Evolutionary conservation across 1,140 invertebrate genomes (phyloP).

Genomic region (silkworm (Bombyx mori)): DNA sequence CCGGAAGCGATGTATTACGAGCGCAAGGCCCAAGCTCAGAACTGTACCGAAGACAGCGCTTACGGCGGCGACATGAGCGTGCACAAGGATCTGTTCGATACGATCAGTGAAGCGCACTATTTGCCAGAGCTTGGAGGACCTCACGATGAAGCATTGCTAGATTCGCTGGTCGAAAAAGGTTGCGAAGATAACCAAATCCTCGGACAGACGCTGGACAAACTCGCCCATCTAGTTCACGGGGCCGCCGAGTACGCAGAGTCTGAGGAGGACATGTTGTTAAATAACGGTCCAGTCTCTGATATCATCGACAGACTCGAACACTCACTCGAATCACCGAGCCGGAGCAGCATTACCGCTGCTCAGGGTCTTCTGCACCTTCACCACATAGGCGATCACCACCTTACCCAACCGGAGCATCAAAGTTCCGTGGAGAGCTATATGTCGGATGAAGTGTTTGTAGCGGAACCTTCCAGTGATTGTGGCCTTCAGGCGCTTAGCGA

Average conservation of each 20-base stretch:
- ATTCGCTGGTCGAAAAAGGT: constrained; percentile 73
- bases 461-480: constrained; percentile 33
- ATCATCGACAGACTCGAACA: constrained; percentile 73
- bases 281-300: constrained; percentile 69
- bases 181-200: constrained; percentile 73
- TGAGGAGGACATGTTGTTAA: constrained; percentile 72
- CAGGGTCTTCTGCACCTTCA: constrained; percentile 58
- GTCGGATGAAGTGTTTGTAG: constrained; percentile 38
- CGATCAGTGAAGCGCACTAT: constrained; percentile 66
- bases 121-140: constrained; percentile 69
- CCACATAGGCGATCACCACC: constrained; percentile 67
- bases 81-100: constrained; percentile 66
- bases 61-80: constrained; percentile 46
- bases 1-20: constrained; percentile 55
- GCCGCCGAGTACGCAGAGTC: constrained; percentile 72
- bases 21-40: constrained; percentile 33
- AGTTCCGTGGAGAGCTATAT: constrained; percentile 38
- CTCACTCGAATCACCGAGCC: constrained; percentile 65
- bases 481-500: constrained; percentile 30
- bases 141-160: constrained; percentile 71
- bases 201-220: constrained; percentile 61
- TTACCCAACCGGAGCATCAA: constrained; percentile 29
- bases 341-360: constrained; percentile 58
- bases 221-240: constrained; percentile 54
- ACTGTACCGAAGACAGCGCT: constrained; percentile 34